Evolutionary conservation across 92 coral and sea anemone species (phyloP).

Genomic region (Umimayanthus kanabou): DNA sequence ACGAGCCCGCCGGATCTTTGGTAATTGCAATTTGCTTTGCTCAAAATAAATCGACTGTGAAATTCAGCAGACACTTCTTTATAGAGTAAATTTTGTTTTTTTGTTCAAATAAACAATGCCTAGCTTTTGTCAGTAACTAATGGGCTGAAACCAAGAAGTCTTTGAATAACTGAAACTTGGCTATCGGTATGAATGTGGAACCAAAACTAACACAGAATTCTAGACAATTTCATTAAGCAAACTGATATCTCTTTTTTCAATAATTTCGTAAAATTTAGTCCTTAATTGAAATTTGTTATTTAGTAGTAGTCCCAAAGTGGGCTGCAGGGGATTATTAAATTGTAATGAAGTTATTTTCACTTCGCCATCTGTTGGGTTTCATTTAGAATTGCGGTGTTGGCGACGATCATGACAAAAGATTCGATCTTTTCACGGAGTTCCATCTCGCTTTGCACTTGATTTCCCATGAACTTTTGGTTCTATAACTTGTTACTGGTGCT

Average conservation of each 20-base stretch:
- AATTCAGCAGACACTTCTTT: slow-evolving; percentile 59
- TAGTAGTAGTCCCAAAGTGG: slow-evolving; percentile 60
- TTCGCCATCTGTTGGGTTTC: slow-evolving; percentile 72
- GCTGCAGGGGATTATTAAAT: slow-evolving; percentile 72
- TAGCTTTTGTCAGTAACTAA: slow-evolving; percentile 61
- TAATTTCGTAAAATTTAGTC: slow-evolving; percentile 62
- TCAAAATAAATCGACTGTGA: slow-evolving; percentile 73
- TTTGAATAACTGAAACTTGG: slow-evolving; percentile 36
- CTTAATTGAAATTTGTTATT: slow-evolving; percentile 82
- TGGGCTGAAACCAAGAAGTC: slow-evolving; percentile 57
- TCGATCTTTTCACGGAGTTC: slow-evolving; percentile 16
- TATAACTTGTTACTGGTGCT: slow-evolving; percentile 8
- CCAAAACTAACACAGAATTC: slow-evolving; percentile 26
- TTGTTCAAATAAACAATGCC: slow-evolving; percentile 73
- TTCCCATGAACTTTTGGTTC: not conserved
- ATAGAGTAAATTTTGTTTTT: slow-evolving; percentile 56
- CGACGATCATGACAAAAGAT: slow-evolving; percentile 19
- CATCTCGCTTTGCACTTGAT: not conserved
- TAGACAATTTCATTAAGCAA: slow-evolving; percentile 33
- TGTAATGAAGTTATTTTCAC: slow-evolving; percentile 72
- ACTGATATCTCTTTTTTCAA: slow-evolving; percentile 48
- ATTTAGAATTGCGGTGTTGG: slow-evolving; percentile 48
- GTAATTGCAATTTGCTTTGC: slow-evolving; percentile 79
- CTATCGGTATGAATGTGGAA: slow-evolving; percentile 57
- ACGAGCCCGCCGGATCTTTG: slow-evolving; percentile 65